These are phyloP conservation scores for Subacronicta megacephala DNA, from an alignment of 2,888 invertebrate species.

Conservation along the genomic window DNA sequence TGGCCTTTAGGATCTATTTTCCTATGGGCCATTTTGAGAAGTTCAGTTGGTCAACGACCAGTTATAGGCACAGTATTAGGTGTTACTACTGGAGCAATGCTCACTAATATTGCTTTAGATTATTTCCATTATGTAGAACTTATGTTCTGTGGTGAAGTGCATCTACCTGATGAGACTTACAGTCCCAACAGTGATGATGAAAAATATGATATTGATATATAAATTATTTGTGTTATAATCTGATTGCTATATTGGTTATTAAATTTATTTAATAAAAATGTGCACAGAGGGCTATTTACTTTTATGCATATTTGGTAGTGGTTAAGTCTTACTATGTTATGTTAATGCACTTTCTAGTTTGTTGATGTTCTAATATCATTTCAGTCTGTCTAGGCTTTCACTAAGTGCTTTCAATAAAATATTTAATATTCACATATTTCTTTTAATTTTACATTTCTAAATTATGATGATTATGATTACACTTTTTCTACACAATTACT, in stretches of 20 bases:
- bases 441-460: conserved; percentile 10
- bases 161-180: conserved; percentile 81
- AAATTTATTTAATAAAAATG: conserved; percentile 29
- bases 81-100: conserved; percentile 91
- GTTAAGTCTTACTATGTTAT: conserved; percentile 55
- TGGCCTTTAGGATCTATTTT: conserved; percentile 97
- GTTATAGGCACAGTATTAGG: conserved; percentile 92
- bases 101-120: conserved; percentile 91
- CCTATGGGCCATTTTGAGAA: conserved; percentile 95
- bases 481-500: too few species aligned
- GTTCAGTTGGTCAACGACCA: conserved; percentile 93
- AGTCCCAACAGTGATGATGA: conserved; percentile 88
- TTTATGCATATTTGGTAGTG: conserved; percentile 58
- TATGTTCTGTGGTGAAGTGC: conserved; percentile 88
- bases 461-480: too few species aligned
- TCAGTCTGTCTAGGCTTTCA: conserved; percentile 59
- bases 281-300: conserved; percentile 39
- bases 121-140: conserved; percentile 91
- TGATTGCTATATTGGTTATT: conserved; percentile 31
- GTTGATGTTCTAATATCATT: conserved; percentile 49
- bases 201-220: conserved; percentile 87
- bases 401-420: conserved; percentile 63
- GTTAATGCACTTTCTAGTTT: conserved; percentile 56
- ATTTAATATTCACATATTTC: conserved; percentile 30
- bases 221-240: conserved; percentile 44